Conservation (phyloP, 2,797 vertebrate genomes). For the Podargus strigoides region DNA sequence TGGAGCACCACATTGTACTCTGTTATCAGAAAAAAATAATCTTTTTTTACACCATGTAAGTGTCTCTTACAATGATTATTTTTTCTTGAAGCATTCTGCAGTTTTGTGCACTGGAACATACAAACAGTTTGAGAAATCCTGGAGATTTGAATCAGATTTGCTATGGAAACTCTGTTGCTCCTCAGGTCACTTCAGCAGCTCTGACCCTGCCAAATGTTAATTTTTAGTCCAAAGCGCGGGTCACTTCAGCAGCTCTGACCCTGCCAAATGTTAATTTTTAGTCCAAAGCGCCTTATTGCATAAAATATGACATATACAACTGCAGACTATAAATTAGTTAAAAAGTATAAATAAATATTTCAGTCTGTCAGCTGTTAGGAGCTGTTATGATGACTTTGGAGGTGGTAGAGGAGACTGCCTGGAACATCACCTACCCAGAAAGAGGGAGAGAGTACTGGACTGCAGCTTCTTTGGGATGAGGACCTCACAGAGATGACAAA, state of each 20-base stretch:
- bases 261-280: neutral
- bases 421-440: neutral
- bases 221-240: neutral
- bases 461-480: neutral
- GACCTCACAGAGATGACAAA: neutral
- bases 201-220: neutral
- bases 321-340: conserved; percentile 6
- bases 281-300: neutral
- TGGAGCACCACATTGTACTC: neutral
- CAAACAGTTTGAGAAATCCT: neutral
- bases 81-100: neutral
- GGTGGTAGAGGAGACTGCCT: neutral
- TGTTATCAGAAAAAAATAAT: neutral
- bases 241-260: neutral
- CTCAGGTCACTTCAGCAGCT: neutral
- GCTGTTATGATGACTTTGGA: neutral
- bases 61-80: neutral
- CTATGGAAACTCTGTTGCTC: neutral
- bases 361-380: neutral
- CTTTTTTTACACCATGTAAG: neutral
- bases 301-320: neutral
- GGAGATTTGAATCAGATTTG: neutral
- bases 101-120: neutral
- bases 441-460: neutral
- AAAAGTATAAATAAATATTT: conserved; percentile 18